Evolutionary conservation across 2,888 invertebrate genomes (phyloP), one percentile per base, ranked within the genome.

Genomic region (Nomada fabriciana): DNA sequence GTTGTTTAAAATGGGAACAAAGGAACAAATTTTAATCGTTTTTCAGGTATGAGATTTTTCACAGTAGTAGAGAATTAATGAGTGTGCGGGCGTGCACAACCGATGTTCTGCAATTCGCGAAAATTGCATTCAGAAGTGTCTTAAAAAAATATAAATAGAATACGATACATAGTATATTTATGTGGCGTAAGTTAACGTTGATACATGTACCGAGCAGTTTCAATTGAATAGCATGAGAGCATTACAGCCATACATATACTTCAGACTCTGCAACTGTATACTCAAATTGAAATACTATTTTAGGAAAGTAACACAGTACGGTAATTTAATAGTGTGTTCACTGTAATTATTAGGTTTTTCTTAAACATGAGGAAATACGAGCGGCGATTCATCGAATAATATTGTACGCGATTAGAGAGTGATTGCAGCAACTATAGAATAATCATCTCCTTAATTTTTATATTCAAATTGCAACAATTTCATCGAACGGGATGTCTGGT

Each of bases 91-190:
- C 29, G 13, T 67, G 43, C 15, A 20, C 43, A 65, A 20, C 2
- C 18, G 52, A 36, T 42, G 43, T 63, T 61, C 23, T 67, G 53
- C 36, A 42, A 76, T 75, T 61, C 18, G 11, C 13, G 13, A 25
- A 18, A 47, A 57, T 63, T 52, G 63, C 69, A 57, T 63, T 53
- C 20, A 29, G n/a, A 65, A 64, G 72, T 67, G 72, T 72, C 65
- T 61, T 73, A 73, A 67, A 73, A 47, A 23, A 64, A 73, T 47
- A 68, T 61, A 65, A 60, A 65, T 47, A 47, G 15, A 13, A 47
- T 47, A 13, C 47, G 10, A 15, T 47, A 47, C 15, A 47, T 72
- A 60, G 36, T 71, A 65, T 72, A 72, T 72, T 72, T 25, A 43
- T 68, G 55, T 77, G 20, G 23, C 42, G 23, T 64, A 57, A 29